phyloP scores from a whole-genome alignment of 2,888 invertebrate species.

The Torymus auratus region DNA sequence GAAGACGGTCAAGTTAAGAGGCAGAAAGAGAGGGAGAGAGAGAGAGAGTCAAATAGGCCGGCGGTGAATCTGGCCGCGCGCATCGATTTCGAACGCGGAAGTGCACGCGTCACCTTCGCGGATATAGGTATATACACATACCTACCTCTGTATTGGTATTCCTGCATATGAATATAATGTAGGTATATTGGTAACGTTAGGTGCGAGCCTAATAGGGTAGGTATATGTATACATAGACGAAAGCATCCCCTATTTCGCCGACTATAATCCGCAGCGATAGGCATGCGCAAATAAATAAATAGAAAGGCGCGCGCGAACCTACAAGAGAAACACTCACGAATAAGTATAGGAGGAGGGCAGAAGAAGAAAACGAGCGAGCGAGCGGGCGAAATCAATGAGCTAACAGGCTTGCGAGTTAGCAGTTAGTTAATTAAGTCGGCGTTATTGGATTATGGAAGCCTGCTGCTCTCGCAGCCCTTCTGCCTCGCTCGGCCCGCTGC shows the following conservation, averaged over 20 bases:
- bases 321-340: too few species aligned
- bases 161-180: too few species aligned
- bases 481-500: slow-evolving; percentile 45
- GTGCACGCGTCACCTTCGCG: too few species aligned
- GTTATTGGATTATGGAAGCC: slow-evolving; percentile 76
- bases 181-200: too few species aligned
- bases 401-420: slow-evolving; percentile 76
- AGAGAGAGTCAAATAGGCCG: neutral
- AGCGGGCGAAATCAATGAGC: slow-evolving; percentile 72
- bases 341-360: neutral
- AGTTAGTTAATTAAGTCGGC: slow-evolving; percentile 76
- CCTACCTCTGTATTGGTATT: too few species aligned
- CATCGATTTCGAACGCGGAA: slow-evolving; percentile 52
- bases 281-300: too few species aligned
- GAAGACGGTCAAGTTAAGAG: slow-evolving; percentile 58
- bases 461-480: slow-evolving; percentile 61
- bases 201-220: too few species aligned
- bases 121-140: too few species aligned
- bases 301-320: too few species aligned
- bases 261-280: neutral
- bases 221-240: too few species aligned
- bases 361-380: slow-evolving; percentile 31
- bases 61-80: neutral
- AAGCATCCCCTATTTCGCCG: too few species aligned
- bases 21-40: neutral